Evolutionary conservation across 1,140 invertebrate genomes (phyloP).

Genomic region (Colletes gigas): DNA sequence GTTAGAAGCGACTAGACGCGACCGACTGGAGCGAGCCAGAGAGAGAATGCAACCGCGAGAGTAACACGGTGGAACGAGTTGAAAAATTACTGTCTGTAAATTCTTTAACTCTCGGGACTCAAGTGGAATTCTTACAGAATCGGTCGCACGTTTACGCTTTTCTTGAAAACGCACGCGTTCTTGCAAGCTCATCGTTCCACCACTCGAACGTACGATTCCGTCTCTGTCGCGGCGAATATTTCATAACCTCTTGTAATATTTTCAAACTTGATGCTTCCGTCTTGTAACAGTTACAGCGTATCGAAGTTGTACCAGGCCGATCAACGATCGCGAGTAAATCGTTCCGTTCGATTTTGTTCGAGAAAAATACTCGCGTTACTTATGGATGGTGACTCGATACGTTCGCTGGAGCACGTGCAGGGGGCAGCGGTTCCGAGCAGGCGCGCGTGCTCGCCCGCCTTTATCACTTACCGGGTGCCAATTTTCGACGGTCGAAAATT

Average conservation of each 20-base stretch:
- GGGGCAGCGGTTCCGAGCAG: not conserved
- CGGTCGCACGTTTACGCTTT: not conserved
- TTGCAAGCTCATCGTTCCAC: not conserved
- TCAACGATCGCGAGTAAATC: no score
- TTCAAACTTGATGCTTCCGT: no score
- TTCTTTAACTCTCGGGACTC: constrained; percentile 33
- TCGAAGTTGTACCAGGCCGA: no score
- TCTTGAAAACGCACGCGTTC: not conserved
- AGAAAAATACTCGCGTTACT: no score
- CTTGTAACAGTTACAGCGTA: no score
- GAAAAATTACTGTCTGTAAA: constrained; percentile 62
- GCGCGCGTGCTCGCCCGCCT: constrained; percentile 13
- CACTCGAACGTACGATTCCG: not conserved
- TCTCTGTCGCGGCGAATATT: no score
- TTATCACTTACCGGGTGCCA: constrained; percentile 18
- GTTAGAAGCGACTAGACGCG: constrained; percentile 62
- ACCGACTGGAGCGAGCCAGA: constrained; percentile 51
- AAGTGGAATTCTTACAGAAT: constrained; percentile 40
- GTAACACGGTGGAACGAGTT: constrained; percentile 47
- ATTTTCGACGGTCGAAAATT: constrained; percentile 36
- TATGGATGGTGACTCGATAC: not conserved
- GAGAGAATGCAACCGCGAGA: constrained; percentile 32
- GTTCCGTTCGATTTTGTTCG: no score
- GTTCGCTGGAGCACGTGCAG: constrained; percentile 29
- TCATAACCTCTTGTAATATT: no score